Evolutionary conservation across 1,140 invertebrate genomes (phyloP), one percentile per base, ranked within the genome.

Genomic region (Pachypsylla venusta): DNA sequence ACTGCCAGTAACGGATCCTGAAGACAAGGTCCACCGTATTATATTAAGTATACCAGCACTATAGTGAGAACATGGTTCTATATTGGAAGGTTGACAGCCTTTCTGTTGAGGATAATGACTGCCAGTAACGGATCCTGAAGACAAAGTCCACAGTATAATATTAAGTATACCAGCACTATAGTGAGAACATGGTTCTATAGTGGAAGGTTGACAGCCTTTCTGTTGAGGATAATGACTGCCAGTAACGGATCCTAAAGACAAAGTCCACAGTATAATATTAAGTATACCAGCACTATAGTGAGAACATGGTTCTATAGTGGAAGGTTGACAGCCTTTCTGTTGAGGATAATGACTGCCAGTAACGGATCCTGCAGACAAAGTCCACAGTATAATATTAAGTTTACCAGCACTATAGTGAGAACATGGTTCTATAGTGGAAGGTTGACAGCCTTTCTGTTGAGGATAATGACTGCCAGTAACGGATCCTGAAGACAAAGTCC

Each of bases 171-270:
- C n/a, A n/a, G n/a, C n/a, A n/a, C 42, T 22, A 22, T 48, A n/a
- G 42, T 48, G 42, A 48, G 42, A 48, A 22, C 42, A 48, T 7
- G 7, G 42, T 3, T 22, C 4, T 7, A 48, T 48, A 22, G 42
- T 48, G 42, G 42, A 48, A 22, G 42, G 42, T 48, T 48, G 42
- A 48, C 42, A 48, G n/a, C 42, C 42, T 3, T n/a, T 48, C n/a
- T 22, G 42, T 3, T 48, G n/a, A 7, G n/a, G n/a, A 22, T 48
- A 48, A 19, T 19, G 4, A 48, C 42, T 22, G 7, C 42, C 42
- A 19, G 42, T 48, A 4, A 48, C 42, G 7, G 42, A 10, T 7
- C 42, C 42, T 48, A 22, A 48, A 48, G n/a, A n/a, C n/a, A n/a
- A n/a, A n/a, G n/a, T n/a, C n/a, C n/a, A n/a, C n/a, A n/a, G n/a